Conservation (phyloP, 2,113 vertebrate genomes). For the Eptesicus fuscus region DNA sequence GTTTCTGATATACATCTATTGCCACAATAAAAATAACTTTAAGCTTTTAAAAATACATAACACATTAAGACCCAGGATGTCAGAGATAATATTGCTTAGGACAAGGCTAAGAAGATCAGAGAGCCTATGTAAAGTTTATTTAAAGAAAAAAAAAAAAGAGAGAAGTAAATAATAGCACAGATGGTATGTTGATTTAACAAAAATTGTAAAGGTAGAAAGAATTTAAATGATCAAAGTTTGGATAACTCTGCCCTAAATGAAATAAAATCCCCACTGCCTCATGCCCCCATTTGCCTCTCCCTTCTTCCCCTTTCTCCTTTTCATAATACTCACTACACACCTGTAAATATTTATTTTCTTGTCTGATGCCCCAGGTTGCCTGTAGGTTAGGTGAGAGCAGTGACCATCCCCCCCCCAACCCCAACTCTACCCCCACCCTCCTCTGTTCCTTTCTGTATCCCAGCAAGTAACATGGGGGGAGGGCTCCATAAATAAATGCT, state of each 20-base stretch:
- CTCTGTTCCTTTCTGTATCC: neutral
- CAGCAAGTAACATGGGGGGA: neutral
- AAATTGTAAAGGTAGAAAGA: neutral
- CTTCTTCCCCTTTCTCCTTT: neutral
- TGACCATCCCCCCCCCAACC: too few species aligned
- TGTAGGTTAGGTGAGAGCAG: neutral
- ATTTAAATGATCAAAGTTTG: neutral
- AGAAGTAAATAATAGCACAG: neutral
- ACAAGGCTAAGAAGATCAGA: neutral
- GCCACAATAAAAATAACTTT: neutral
- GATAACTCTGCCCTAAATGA: neutral
- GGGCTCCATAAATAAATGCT: neutral
- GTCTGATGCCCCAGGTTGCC: neutral
- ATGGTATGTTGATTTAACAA: neutral
- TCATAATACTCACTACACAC: neutral
- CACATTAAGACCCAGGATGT: neutral
- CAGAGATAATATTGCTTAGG: neutral
- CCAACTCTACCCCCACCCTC: too few species aligned
- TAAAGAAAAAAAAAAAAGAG: neutral
- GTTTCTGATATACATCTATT: neutral
- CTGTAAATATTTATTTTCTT: neutral
- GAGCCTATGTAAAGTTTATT: conserved; percentile 19
- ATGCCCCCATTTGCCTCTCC: neutral
- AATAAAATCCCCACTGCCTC: neutral
- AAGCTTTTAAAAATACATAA: neutral